These are phyloP conservation scores for Psittacula derbiana DNA, from an alignment of 2,797 vertebrate species.

Conservation along the genomic window DNA sequence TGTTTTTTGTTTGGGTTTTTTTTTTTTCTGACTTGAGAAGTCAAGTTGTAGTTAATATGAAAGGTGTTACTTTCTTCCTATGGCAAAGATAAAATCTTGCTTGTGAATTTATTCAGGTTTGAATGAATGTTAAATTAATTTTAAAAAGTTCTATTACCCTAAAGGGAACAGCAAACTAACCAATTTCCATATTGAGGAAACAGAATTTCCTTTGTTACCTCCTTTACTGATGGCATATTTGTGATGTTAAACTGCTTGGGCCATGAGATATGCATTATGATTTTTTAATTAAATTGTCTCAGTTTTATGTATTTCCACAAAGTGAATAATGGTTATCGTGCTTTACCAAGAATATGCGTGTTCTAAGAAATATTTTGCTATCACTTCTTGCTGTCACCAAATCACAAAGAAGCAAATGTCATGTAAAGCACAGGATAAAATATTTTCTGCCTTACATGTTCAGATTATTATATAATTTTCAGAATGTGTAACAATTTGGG, in stretches of 20 bases:
- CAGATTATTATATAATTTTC: neutral
- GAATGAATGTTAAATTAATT: neutral
- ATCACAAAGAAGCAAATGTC: neutral
- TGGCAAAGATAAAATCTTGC: neutral
- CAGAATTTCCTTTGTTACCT: neutral
- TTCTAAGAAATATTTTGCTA: neutral
- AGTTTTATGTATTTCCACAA: neutral
- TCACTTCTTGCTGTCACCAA: neutral
- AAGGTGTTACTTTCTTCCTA: neutral
- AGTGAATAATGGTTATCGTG: neutral
- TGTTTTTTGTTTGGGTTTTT: neutral
- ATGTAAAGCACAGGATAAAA: neutral
- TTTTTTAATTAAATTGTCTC: neutral
- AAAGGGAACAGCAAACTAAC: neutral
- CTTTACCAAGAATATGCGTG: neutral
- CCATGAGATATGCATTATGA: neutral
- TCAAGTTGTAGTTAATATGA: neutral
- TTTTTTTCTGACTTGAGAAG: neutral
- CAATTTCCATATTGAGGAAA: neutral
- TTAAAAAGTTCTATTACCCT: neutral
- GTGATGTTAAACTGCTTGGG: neutral
- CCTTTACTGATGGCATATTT: neutral
- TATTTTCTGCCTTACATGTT: neutral
- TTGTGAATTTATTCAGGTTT: neutral
- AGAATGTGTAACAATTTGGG: neutral